Conservation (phyloP, 2,113 vertebrate species). For the Epinephelus moara region DNA sequence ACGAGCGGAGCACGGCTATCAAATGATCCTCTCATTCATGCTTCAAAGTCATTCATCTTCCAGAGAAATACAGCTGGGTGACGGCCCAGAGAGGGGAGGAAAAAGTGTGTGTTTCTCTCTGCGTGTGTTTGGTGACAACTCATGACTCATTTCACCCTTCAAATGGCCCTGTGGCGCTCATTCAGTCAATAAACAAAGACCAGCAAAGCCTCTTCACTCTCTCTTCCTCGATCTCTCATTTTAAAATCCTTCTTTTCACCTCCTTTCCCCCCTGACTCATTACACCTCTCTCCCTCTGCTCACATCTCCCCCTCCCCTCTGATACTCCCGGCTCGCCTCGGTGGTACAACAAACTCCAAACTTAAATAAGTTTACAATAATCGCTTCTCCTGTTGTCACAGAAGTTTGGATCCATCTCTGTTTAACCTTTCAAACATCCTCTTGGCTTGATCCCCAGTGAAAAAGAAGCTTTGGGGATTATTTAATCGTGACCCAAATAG, state of each 20-base stretch:
- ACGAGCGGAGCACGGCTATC: conserved; percentile 57
- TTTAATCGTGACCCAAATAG: conserved; percentile 78
- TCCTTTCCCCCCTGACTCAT: conserved; percentile 48
- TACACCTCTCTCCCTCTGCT: conserved; percentile 28
- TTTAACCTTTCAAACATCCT: conserved; percentile 72
- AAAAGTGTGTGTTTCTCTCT: conserved; percentile 27
- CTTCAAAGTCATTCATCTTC: conserved; percentile 72
- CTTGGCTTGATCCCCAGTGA: conserved; percentile 64
- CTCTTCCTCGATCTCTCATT: conserved; percentile 26
- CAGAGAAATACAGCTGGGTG: conserved; percentile 65
- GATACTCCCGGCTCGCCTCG: neutral
- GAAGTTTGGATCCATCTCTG: conserved; percentile 65
- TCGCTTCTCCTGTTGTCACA: conserved; percentile 59
- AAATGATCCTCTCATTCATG: conserved; percentile 72
- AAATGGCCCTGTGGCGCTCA: conserved; percentile 56
- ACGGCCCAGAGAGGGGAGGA: conserved; percentile 34
- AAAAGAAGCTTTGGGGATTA: conserved; percentile 79
- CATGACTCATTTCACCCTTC: conserved; percentile 76
- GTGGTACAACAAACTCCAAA: conserved; percentile 35
- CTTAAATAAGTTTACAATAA: conserved; percentile 59
- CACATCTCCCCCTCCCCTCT: neutral
- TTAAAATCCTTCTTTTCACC: conserved; percentile 58
- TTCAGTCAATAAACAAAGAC: conserved; percentile 76
- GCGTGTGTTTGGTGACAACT: conserved; percentile 64
- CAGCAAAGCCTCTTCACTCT: conserved; percentile 45